Evolutionary conservation across 2,888 invertebrate species (phyloP), one percentile per base, ranked within the genome.

Genomic region (Temnothorax rugatulus): DNA sequence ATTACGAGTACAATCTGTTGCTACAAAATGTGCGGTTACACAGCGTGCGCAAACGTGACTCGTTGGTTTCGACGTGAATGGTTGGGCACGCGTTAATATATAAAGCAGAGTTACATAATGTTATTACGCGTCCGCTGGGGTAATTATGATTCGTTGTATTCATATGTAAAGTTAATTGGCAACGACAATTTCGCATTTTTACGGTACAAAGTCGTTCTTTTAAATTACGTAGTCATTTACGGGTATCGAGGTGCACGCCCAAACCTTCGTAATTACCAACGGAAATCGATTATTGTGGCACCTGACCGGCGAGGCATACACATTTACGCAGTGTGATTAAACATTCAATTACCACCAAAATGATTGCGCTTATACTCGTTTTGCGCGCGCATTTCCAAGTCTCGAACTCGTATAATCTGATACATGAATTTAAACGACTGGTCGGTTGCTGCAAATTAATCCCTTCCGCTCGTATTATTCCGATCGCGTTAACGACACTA

Each of bases 341-440:
- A 87, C 82, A 76, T 84, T 84, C 76, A 76, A 88, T 86, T 82
- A 84, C 63, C 75, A 76, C 66, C 47, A 41, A 59, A 71, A 71
- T 38, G 69, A 41, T 68, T 69, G 71, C 47, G 74, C 44, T 73
- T 77, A 57, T 54, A 69, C 59, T 83, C 79, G 74, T 84, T 87
- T 71, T 82, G 77, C 68, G 69, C 21, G 66, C 21, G 66, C 59
- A 63, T 52, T 44, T 47, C 44, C 47, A 66, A 61, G 71, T 83
- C 71, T 64, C 47, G 21, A 59, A 54, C 64, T 85, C 71, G 73
- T 85, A 85, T 85, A 85, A 85, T 83, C 83, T 83, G 77, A 83
- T 75, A 74, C 21, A 71, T 66, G 76, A 69, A 81, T 86, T 84
- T 84, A 82, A 86, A 77, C 82, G 84, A 82, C 68, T 82, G 44